These are phyloP conservation scores for Pogonus chalceus DNA, from an alignment of 1,140 invertebrate genomes.

Conservation along the genomic window DNA sequence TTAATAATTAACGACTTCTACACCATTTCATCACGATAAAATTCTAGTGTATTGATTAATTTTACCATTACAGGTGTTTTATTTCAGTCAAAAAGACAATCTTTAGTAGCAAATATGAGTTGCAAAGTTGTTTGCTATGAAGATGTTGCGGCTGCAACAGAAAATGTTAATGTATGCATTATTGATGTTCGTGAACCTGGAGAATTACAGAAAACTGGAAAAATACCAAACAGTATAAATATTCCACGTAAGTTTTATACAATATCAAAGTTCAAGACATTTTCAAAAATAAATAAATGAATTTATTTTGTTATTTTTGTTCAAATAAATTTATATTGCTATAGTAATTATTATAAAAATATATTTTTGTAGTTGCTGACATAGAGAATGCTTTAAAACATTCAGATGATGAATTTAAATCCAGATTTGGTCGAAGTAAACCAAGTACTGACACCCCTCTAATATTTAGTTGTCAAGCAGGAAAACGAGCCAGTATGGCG, in stretches of 20 bases:
- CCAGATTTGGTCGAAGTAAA: constrained; percentile 31
- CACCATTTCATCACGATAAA: no score
- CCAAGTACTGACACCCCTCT: constrained; percentile 33
- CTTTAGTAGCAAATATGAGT: not conserved
- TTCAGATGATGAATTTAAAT: constrained; percentile 32
- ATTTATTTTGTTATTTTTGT: not conserved
- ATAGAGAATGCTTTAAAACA: constrained; percentile 28
- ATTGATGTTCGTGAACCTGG: constrained; percentile 57
- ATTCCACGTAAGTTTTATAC: constrained; percentile 51
- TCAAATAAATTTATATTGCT: no score
- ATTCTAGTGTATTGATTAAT: no score
- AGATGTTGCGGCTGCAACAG: constrained; percentile 32
- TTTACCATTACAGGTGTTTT: no score
- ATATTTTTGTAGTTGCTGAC: constrained; percentile 25
- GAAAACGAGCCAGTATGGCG: constrained; percentile 35
- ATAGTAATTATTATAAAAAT: no score
- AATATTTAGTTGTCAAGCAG: constrained; percentile 37
- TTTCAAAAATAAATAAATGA: not conserved
- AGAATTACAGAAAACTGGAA: constrained; percentile 52
- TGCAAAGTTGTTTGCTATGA: constrained; percentile 28
- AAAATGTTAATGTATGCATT: constrained; percentile 35
- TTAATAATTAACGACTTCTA: no score
- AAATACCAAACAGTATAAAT: constrained; percentile 57
- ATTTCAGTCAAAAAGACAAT: no score
- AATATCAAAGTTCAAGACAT: not conserved